Evolutionary conservation across 2,113 vertebrate genomes (phyloP).

Genomic region (Oreochromis spilurus): DNA sequence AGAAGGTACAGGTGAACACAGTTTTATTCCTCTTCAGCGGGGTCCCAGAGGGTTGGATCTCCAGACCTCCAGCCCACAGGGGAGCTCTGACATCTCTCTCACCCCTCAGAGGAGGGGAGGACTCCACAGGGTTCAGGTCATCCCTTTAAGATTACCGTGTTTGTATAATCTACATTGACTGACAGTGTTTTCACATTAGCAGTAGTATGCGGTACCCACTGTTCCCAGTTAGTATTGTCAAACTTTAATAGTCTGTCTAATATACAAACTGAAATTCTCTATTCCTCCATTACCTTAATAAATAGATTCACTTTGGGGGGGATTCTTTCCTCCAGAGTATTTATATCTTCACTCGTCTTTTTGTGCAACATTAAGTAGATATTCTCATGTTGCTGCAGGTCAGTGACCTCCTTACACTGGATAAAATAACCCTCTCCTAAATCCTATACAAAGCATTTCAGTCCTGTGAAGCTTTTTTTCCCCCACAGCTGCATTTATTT

Average conservation of each 20-base stretch:
- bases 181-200: not conserved
- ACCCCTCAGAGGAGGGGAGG: not conserved
- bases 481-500: not conserved
- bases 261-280: not conserved
- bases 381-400: not conserved
- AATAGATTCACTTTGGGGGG: not conserved
- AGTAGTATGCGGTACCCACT: not conserved
- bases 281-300: not conserved
- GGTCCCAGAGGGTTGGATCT: constrained; percentile 11
- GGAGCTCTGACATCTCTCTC: not conserved
- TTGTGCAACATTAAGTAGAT: not conserved
- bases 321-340: not conserved
- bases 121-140: not conserved
- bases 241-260: not conserved
- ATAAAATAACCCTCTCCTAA: not conserved
- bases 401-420: not conserved
- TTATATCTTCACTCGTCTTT: not conserved
- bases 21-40: constrained; percentile 38
- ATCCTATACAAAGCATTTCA: not conserved
- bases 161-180: not conserved
- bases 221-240: not conserved
- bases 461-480: not conserved
- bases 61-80: not conserved
- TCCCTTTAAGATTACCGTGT: not conserved
- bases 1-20: constrained; percentile 82